Conservation (phyloP, 2,113 vertebrate genomes). For the Mormyrus iriodes region DNA sequence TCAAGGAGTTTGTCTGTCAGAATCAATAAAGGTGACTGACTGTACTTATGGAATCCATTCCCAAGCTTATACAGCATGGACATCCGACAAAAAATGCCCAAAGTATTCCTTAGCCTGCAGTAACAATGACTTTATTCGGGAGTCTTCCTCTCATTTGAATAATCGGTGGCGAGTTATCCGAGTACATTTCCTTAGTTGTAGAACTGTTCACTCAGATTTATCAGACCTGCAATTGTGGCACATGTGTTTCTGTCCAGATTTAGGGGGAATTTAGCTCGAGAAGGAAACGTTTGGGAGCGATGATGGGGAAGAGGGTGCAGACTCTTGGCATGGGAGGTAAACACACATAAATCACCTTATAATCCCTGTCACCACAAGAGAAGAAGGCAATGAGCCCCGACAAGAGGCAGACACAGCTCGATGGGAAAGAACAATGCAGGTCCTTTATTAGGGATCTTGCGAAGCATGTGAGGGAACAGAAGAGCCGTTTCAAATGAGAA, state of each 20-base stretch:
- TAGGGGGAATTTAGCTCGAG: not conserved
- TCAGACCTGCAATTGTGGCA: not conserved
- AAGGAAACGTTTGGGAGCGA: not conserved
- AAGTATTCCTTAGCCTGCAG: not conserved
- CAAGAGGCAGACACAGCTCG: slow-evolving; percentile 19
- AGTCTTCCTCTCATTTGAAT: slow-evolving; percentile 41
- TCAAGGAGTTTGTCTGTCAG: not conserved
- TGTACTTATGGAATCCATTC: not conserved
- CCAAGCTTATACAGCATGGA: not conserved
- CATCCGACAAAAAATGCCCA: not conserved
- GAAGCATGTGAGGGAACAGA: slow-evolving; percentile 15
- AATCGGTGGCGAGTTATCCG: slow-evolving; percentile 57
- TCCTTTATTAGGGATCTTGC: slow-evolving; percentile 43
- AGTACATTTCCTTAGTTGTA: slow-evolving; percentile 42
- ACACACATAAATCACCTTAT: slow-evolving; percentile 49
- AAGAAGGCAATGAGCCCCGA: slow-evolving; percentile 29
- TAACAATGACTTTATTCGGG: not conserved
- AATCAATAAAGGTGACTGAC: not conserved
- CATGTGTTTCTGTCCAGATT: not conserved
- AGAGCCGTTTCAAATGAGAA: slow-evolving; percentile 30
- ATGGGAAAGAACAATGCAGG: slow-evolving; percentile 45
- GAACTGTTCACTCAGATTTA: slow-evolving; percentile 42
- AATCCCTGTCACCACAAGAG: slow-evolving; percentile 49
- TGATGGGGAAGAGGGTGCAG: not conserved
- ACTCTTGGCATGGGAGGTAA: slow-evolving; percentile 40